Conservation (phyloP, 2,888 invertebrate species). For the Dasypogon diadema region DNA sequence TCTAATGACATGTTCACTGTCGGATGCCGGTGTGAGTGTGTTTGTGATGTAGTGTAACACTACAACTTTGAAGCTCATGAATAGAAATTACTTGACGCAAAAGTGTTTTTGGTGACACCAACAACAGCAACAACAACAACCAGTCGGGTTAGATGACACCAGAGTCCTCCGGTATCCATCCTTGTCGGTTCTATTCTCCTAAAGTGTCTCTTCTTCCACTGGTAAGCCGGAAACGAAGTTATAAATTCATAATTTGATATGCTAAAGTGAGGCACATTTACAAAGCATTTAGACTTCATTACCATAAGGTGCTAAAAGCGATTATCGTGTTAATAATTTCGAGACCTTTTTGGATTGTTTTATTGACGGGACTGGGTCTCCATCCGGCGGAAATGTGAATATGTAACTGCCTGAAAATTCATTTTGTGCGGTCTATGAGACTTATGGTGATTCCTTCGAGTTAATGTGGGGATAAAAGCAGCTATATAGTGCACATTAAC, state of each 20-base stretch:
- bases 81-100: slow-evolving; percentile 51
- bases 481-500: slow-evolving; percentile 15
- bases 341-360: slow-evolving; percentile 51
- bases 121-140: slow-evolving; percentile 7
- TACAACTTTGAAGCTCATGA: slow-evolving; percentile 44
- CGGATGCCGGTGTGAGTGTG: neutral
- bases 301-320: slow-evolving; percentile 52
- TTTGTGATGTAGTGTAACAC: neutral
- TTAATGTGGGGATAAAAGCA: neutral
- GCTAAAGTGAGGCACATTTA: slow-evolving; percentile 51
- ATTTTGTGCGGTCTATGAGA: slow-evolving; percentile 27
- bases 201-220: slow-evolving; percentile 25
- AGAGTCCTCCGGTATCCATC: slow-evolving; percentile 4
- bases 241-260: slow-evolving; percentile 53
- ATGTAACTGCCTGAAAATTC: slow-evolving; percentile 46
- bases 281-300: slow-evolving; percentile 52
- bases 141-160: neutral
- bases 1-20: neutral
- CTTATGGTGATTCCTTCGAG: slow-evolving; percentile 29
- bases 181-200: too few species aligned
- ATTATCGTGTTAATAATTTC: slow-evolving; percentile 51
- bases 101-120: slow-evolving; percentile 44
- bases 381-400: slow-evolving; percentile 17
- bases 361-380: slow-evolving; percentile 39
- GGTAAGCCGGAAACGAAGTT: slow-evolving; percentile 48